Evolutionary conservation across 2,888 invertebrate species (phyloP), one percentile per base, ranked within the genome.

Genomic region (Falcaria lacertinaria): DNA sequence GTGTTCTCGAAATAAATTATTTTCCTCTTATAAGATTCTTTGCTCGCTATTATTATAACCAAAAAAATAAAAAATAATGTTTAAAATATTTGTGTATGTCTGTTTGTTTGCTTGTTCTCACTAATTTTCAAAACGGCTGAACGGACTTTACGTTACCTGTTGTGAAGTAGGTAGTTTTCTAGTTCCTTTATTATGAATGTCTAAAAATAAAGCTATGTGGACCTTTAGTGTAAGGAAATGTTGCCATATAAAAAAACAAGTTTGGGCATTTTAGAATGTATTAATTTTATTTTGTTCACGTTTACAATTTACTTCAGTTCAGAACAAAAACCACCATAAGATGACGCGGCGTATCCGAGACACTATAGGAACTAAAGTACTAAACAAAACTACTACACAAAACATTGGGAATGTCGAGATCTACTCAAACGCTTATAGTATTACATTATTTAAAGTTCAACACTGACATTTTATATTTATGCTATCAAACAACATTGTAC

Each of bases 351-450:
- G 59, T 56, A 58, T 50, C 42, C 42, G 43, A 53, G 47, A 47
- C 45, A 47, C 40, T 48, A 50, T 47, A 49, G 45, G 47, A 39
- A 49, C 60, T 61, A 65, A 73, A 72, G 69, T 69, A 72, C 64
- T 69, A 67, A 61, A 50, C 39, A 75, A 73, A 73, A 63, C 64
- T 64, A 64, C 60, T 66, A 64, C 69, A 75, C 67, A 69, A 65
- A 64, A 74, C 64, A 76, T 66, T 64, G 69, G 87, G 83, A 87
- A 87, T 84, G 86, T 84, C 75, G 84, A 87, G 80, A 85, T 83
- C 80, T 72, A 65, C 62, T 62, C 59, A 62, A 63, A 57, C 58
- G 60, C 56, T 50, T 56, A 64, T 62, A 41, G 15, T 44, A 45
- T 43, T 47, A 45, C 48, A 46, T 48, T 50, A 56, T 43, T 50